Conservation (phyloP, 2,797 vertebrate genomes). For the Dendrocincla fuliginosa region DNA sequence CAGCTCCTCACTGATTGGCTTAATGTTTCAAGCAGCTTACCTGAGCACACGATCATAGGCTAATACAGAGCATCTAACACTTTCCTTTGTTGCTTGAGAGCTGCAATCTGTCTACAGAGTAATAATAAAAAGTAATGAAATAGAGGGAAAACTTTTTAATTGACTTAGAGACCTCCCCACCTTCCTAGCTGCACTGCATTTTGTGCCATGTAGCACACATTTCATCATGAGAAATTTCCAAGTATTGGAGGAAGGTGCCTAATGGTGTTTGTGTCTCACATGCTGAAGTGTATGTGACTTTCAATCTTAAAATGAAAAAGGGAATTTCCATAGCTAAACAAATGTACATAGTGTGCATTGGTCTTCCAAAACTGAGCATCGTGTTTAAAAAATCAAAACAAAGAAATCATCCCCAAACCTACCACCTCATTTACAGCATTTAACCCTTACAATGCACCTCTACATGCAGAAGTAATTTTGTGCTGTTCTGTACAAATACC, state of each 20-base stretch:
- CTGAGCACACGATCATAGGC: slow-evolving; percentile 42
- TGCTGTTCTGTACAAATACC: not conserved
- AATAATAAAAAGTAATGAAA: not conserved
- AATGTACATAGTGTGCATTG: not conserved
- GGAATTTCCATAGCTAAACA: not conserved
- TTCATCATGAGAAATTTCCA: not conserved
- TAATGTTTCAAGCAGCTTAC: slow-evolving; percentile 23
- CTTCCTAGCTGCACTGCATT: not conserved
- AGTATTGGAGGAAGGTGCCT: not conserved
- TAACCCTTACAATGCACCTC: not conserved
- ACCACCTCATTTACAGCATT: not conserved
- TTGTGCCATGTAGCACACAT: not conserved
- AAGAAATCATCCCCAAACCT: not conserved
- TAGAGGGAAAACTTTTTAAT: not conserved
- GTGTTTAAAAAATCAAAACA: not conserved
- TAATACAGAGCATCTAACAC: slow-evolving; percentile 35
- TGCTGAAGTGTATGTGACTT: not conserved
- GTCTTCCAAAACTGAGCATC: not conserved
- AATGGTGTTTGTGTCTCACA: not conserved
- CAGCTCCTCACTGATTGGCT: slow-evolving; percentile 72
- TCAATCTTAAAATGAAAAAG: not conserved
- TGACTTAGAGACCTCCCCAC: not conserved
- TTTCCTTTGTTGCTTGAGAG: slow-evolving; percentile 43
- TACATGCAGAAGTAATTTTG: not conserved
- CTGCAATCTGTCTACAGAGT: not conserved